These are phyloP conservation scores for Panagrolaimus sp. DNA, from an alignment of 1,140 invertebrate species.

Conservation along the genomic window DNA sequence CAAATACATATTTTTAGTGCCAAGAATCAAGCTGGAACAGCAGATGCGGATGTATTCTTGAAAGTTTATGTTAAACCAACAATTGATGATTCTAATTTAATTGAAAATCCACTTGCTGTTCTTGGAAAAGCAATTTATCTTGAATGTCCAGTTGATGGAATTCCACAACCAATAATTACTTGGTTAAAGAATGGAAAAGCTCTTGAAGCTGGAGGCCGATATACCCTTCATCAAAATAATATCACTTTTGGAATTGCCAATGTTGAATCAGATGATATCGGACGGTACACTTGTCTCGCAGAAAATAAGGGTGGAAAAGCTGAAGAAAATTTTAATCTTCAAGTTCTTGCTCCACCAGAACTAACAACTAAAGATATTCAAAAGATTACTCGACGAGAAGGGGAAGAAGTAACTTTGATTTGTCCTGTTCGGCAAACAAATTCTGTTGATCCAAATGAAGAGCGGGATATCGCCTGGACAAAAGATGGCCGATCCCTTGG, in stretches of 20 bases:
- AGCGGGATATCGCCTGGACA: conserved; percentile 45
- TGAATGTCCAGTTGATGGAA: conserved; percentile 62
- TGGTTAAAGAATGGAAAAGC: conserved; percentile 61
- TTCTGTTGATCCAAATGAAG: conserved; percentile 21
- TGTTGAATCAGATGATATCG: conserved; percentile 38
- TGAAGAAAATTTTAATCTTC: conserved; percentile 46
- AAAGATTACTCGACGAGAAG: conserved; percentile 42
- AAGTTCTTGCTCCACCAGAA: conserved; percentile 51
- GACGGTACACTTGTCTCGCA: conserved; percentile 48
- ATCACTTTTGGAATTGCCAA: conserved; percentile 51
- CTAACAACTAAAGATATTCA: conserved; percentile 37
- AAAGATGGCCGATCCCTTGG: conserved; percentile 52
- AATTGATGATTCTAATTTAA: conserved; percentile 64
- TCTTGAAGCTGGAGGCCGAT: conserved; percentile 39
- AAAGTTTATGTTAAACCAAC: conserved; percentile 62
- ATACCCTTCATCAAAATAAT: conserved; percentile 41
- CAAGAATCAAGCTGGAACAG: conserved; percentile 61
- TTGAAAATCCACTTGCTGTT: conserved; percentile 56
- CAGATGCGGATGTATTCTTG: conserved; percentile 59
- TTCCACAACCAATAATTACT: conserved; percentile 55
- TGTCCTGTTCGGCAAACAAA: conserved; percentile 43
- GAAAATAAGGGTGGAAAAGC: conserved; percentile 47
- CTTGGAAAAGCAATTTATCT: conserved; percentile 60
- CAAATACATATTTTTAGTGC: conserved; percentile 52
- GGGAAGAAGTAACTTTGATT: conserved; percentile 41